These are phyloP conservation scores for Cataglyphis altisquamis DNA, from an alignment of 2,888 invertebrate species.

Conservation along the genomic window DNA sequence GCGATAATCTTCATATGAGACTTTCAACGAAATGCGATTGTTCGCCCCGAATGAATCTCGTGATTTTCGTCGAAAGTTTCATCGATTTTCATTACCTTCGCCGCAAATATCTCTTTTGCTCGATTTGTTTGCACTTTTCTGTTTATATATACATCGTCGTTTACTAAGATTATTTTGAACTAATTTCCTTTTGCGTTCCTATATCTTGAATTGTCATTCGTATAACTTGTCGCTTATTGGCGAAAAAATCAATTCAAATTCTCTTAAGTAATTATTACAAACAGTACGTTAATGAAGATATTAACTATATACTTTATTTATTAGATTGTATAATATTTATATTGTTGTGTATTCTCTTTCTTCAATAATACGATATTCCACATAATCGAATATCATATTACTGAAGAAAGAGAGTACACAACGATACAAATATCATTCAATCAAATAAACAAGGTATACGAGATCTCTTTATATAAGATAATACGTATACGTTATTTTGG, in stretches of 20 bases:
- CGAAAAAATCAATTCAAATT: not conserved
- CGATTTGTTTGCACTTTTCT: constrained; percentile 17
- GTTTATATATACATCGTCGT: constrained; percentile 13
- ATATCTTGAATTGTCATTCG: not conserved
- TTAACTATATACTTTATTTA: not conserved
- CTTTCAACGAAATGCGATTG: constrained; percentile 37
- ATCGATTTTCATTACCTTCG: constrained; percentile 11
- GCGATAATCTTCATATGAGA: constrained; percentile 66
- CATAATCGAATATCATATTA: not conserved
- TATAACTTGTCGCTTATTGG: not conserved
- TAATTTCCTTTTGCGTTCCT: not conserved
- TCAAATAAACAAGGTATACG: constrained; percentile 1
- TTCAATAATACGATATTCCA: not conserved
- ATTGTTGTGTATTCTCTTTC: not conserved
- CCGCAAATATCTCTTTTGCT: constrained; percentile 22
- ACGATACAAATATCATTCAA: not conserved
- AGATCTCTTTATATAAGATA: not conserved
- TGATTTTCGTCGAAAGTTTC: constrained; percentile 23
- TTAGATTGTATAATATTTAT: not conserved
- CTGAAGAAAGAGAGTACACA: not conserved
- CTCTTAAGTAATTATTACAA: not conserved
- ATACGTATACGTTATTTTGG: not conserved
- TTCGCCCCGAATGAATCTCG: not conserved
- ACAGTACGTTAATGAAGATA: not conserved
- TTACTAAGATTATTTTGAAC: constrained; percentile 12